Percentiles rank a stretch among this genome's conserved stretches.
These are phyloP conservation scores for Zaprionus vittiger DNA, from an alignment of 1,140 invertebrate species.

Conservation along the genomic window DNA sequence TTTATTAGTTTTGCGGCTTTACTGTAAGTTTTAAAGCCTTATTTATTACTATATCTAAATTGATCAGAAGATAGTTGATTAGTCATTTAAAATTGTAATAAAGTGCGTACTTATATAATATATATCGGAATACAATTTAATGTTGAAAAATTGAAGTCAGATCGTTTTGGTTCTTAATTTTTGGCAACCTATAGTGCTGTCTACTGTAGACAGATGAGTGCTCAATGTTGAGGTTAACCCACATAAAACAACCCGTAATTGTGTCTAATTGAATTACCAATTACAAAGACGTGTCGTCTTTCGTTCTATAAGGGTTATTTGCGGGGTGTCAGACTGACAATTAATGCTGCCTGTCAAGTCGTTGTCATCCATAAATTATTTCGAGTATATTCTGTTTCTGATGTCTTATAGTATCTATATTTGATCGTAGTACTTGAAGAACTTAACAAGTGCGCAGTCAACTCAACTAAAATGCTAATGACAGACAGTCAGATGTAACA, in stretches of 20 bases:
- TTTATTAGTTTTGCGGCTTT: neutral
- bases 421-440: conserved; percentile 6
- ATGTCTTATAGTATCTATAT: conserved; percentile 1
- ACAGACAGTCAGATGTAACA: conserved; percentile 15
- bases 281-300: neutral
- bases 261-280: conserved; percentile 44
- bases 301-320: neutral
- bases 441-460: conserved; percentile 22
- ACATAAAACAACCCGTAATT: conserved; percentile 25
- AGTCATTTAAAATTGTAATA: neutral
- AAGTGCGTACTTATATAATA: neutral
- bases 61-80: neutral
- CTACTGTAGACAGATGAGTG: neutral
- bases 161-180: neutral
- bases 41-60: neutral
- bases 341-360: conserved; percentile 41
- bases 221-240: neutral
- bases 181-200: neutral
- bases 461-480: neutral
- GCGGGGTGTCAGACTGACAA: conserved; percentile 33
- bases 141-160: neutral
- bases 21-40: neutral
- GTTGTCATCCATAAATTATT: conserved; percentile 44
- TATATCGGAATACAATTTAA: neutral
- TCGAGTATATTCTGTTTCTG: conserved; percentile 29